Conservation (phyloP, 2,797 vertebrate species). For the Rhynchotus rufescens region DNA sequence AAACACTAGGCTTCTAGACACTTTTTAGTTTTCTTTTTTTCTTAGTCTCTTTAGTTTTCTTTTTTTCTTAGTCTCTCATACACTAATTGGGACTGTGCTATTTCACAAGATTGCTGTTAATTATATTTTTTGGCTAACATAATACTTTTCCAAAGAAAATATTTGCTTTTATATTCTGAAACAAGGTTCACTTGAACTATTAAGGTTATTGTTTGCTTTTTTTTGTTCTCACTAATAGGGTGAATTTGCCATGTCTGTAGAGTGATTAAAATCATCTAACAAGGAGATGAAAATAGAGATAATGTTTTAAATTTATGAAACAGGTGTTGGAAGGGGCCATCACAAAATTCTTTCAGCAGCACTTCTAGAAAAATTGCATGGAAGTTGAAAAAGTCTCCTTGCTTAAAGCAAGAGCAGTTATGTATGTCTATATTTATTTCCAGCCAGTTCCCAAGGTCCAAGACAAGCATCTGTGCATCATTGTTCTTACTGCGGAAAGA, state of each 20-base stretch:
- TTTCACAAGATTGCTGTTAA: constrained; percentile 33
- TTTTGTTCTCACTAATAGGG: background rate
- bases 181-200: constrained; percentile 10
- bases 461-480: background rate
- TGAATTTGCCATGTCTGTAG: constrained; percentile 26
- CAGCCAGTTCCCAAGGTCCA: background rate
- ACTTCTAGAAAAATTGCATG: background rate
- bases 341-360: background rate
- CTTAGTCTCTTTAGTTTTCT: background rate
- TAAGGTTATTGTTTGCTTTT: background rate
- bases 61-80: background rate
- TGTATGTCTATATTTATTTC: background rate
- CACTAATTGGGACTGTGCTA: background rate
- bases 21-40: background rate
- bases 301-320: constrained; percentile 15
- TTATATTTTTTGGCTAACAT: constrained; percentile 56
- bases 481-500: background rate
- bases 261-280: constrained; percentile 14
- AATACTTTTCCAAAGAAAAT: constrained; percentile 38
- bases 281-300: constrained; percentile 18
- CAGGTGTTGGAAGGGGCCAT: background rate
- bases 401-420: background rate
- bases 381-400: background rate
- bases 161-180: constrained; percentile 58
- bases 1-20: background rate